phyloP scores from a whole-genome alignment of 2,113 vertebrate species.

The Dascyllus trimaculatus region DNA sequence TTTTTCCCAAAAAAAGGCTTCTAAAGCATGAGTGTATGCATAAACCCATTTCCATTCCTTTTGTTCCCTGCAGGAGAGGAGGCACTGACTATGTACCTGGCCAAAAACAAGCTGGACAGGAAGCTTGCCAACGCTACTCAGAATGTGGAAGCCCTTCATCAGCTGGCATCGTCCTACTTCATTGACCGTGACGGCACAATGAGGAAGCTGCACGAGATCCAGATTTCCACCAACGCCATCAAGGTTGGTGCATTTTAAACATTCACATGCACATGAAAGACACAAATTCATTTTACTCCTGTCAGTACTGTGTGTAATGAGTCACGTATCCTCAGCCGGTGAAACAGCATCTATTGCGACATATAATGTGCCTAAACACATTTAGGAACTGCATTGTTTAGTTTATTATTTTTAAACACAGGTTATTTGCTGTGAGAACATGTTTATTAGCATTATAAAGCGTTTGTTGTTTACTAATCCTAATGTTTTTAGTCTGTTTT shows the following conservation, averaged over 20 bases:
- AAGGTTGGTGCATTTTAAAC: conserved; percentile 86
- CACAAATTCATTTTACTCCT: not conserved
- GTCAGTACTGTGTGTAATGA: not conserved
- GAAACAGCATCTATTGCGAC: too few species aligned
- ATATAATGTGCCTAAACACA: not conserved
- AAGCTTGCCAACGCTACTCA: conserved; percentile 95
- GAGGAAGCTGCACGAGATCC: conserved; percentile 98
- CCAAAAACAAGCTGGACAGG: conserved; percentile 95
- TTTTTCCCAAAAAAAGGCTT: too few species aligned
- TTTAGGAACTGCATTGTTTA: not conserved
- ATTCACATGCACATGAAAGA: not conserved
- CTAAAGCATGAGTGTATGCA: not conserved
- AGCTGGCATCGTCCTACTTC: conserved; percentile 98
- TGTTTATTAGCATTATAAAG: not conserved
- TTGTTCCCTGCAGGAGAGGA: conserved; percentile 90
- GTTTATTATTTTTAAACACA: too few species aligned
- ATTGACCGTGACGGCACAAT: conserved; percentile 98
- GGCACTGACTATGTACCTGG: conserved; percentile 99
- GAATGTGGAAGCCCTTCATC: conserved; percentile 96
- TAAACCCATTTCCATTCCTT: conserved; percentile 10
- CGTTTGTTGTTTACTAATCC: not conserved
- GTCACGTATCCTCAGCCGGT: not conserved
- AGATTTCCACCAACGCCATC: conserved; percentile 98
- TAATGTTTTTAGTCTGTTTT: not conserved
- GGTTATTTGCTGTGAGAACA: too few species aligned